Conservation (phyloP, 1,140 invertebrate species). For the Drosophila parabipectinata region DNA sequence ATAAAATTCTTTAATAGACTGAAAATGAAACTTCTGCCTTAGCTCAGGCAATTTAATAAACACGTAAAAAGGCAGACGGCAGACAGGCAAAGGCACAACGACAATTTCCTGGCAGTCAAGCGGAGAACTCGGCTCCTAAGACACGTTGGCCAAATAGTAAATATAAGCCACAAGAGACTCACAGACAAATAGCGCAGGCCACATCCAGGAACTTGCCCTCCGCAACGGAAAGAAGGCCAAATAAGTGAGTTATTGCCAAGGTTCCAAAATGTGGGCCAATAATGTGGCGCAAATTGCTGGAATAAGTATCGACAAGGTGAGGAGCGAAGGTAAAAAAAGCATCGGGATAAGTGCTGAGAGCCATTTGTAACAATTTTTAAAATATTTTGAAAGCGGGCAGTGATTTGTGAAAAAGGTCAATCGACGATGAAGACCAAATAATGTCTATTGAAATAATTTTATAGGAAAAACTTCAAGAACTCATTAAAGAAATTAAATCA, state of each 20-base stretch:
- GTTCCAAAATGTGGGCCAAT: conserved; percentile 57
- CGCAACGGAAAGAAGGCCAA: conserved; percentile 15
- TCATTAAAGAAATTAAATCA: background rate
- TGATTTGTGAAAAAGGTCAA: conserved; percentile 11
- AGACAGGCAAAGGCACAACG: conserved; percentile 16
- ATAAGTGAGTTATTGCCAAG: conserved; percentile 61
- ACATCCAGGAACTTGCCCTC: conserved; percentile 15
- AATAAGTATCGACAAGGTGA: conserved; percentile 22
- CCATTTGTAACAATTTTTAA: conserved; percentile 25
- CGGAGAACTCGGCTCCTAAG: conserved; percentile 55
- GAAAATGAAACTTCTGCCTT: conserved; percentile 61
- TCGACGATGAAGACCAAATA: background rate
- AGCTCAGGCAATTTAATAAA: conserved; percentile 56
- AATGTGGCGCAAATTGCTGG: conserved; percentile 63
- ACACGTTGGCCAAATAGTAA: conserved; percentile 50
- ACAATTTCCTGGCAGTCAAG: conserved; percentile 45
- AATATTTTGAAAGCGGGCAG: background rate
- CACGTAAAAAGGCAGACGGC: conserved; percentile 24
- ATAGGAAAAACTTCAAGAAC: background rate
- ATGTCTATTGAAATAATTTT: background rate
- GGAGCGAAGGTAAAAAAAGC: conserved; percentile 15
- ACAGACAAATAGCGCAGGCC: conserved; percentile 30
- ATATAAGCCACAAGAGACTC: conserved; percentile 34
- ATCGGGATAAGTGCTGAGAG: conserved; percentile 11
- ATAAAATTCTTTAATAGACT: conserved; percentile 73